Evolutionary conservation across 1,140 invertebrate genomes (phyloP).

Genomic region (Nilaparvata lugens): DNA sequence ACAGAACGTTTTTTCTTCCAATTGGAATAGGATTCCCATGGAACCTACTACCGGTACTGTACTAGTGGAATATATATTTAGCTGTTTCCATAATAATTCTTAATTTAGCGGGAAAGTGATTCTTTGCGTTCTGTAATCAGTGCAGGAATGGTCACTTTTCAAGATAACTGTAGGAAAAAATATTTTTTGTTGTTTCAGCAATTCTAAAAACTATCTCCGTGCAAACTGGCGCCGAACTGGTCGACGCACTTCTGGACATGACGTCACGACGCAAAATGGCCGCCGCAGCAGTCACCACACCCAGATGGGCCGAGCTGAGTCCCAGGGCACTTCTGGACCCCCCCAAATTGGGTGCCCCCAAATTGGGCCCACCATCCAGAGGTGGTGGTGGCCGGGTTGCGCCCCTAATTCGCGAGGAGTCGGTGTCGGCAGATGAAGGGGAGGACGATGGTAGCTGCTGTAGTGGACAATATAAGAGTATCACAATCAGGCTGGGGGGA

Average conservation of each 20-base stretch:
- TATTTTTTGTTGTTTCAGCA: too few relatives aligned
- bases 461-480: slow-evolving; percentile 16
- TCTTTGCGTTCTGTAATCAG: too few relatives aligned
- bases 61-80: too few relatives aligned
- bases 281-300: not conserved
- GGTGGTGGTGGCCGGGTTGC: not conserved
- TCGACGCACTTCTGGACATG: not conserved
- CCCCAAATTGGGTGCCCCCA: not conserved
- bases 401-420: slow-evolving; percentile 7
- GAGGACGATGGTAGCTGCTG: not conserved
- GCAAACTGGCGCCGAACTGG: not conserved
- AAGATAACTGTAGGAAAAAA: too few relatives aligned
- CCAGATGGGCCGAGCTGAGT: slow-evolving; percentile 7
- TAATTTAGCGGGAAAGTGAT: too few relatives aligned
- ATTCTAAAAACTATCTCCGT: not conserved
- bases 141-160: too few relatives aligned
- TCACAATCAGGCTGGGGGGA: slow-evolving; percentile 15
- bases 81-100: too few relatives aligned
- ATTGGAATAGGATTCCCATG: too few relatives aligned
- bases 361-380: not conserved
- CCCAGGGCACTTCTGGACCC: not conserved
- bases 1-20: too few relatives aligned
- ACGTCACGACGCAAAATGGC: not conserved
- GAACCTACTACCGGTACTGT: too few relatives aligned
- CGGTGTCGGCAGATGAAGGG: slow-evolving; percentile 13